These are phyloP conservation scores for Nestor notabilis DNA, from an alignment of 2,113 vertebrate species.

Conservation along the genomic window DNA sequence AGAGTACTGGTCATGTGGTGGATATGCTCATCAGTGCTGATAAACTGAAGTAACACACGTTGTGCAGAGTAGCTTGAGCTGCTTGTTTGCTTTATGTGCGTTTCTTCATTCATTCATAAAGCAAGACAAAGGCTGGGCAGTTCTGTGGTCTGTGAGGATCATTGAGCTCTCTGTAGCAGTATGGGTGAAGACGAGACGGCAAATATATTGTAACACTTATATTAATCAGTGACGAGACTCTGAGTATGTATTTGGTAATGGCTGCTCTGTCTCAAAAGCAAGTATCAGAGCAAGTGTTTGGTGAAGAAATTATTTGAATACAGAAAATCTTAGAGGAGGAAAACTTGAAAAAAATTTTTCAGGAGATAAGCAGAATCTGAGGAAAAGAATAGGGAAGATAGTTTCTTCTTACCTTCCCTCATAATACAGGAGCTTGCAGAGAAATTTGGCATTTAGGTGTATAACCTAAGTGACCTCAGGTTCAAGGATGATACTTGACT, in stretches of 20 bases:
- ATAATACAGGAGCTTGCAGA: not conserved
- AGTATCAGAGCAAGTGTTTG: not conserved
- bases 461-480: not conserved
- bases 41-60: not conserved
- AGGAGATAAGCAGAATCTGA: not conserved
- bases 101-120: not conserved
- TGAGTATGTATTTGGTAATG: not conserved
- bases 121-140: not conserved
- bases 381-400: not conserved
- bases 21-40: not conserved
- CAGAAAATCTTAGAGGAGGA: not conserved
- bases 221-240: not conserved
- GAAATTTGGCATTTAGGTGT: not conserved
- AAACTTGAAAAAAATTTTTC: not conserved
- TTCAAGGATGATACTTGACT: not conserved
- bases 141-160: not conserved
- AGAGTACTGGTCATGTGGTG: not conserved
- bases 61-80: not conserved
- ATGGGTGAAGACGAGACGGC: not conserved
- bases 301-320: not conserved
- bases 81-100: not conserved
- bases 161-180: not conserved
- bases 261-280: not conserved
- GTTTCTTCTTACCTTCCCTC: not conserved
- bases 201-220: not conserved